phyloP scores from a whole-genome alignment of 1,140 invertebrate genomes.

The Lepidurus apus region DNA sequence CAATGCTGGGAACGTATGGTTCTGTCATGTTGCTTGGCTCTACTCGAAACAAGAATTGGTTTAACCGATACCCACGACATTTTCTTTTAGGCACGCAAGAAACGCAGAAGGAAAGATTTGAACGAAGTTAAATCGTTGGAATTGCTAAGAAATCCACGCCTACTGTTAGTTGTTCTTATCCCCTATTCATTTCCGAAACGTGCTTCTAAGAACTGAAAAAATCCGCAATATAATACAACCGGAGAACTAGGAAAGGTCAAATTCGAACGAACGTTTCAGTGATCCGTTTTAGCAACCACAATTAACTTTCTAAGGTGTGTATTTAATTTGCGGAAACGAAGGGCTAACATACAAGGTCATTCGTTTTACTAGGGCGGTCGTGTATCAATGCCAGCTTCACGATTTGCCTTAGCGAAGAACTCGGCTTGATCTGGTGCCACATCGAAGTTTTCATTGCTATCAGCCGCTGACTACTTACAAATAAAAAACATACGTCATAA shows the following conservation, averaged over 20 bases:
- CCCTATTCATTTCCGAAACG: neutral
- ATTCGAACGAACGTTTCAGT: neutral
- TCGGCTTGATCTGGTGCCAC: neutral
- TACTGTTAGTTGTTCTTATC: neutral
- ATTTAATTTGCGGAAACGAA: neutral
- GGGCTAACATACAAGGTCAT: neutral
- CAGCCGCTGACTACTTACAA: neutral
- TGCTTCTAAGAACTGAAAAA: neutral
- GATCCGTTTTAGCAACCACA: neutral
- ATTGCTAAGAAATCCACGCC: neutral
- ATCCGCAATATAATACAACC: neutral
- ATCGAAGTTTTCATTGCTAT: conserved; percentile 4
- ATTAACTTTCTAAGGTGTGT: neutral
- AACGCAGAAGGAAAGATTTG: neutral
- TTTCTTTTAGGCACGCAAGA: neutral
- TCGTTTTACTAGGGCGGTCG: neutral
- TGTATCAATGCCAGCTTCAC: neutral
- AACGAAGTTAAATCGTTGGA: neutral
- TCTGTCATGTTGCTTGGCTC: neutral
- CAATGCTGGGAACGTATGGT: conserved; percentile 1
- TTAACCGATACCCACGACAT: neutral
- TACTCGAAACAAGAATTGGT: neutral
- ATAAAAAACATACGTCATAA: neutral
- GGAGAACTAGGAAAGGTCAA: neutral
- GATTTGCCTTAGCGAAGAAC: neutral